Base-by-base conservation (phyloP, 2,888 invertebrate genomes). In the Habroteleia sp. region DNA sequence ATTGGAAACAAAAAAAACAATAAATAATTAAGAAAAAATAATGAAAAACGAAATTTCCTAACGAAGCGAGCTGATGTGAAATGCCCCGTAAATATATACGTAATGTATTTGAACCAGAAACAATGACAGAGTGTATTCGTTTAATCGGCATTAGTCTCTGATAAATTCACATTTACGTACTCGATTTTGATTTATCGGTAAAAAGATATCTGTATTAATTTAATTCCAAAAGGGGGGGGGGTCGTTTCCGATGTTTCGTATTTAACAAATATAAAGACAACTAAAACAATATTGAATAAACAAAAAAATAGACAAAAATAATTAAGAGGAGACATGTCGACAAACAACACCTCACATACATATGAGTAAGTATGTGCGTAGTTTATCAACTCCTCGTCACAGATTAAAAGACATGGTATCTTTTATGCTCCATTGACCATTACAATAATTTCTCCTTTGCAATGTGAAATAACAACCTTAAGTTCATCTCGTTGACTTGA, bases 381-480 rank as follows among this genome's bases (percentile, higher is more conserved):
- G 17, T 29, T 11, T 23, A 31, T 37, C 48, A 58, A 14, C 69
- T 48, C 52, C 48, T 74, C 48, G 50, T 72, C 72, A 50, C 63
- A 41, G n/a, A 20, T 62, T 68, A 73, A 65, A 68, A 68, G 54
- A 37, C 42, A 16, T 27, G 14, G 3, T n/a, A 50, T 66, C 52
- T 54, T 44, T 68, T 33, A 33, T 13, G 16, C 11, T 52, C 3
- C 35, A 52, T 25, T 46, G 39, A 50, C 52, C 29, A 37, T 42
- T 54, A 60, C n/a, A n/a, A n/a, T 13, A 37, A 42, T 29, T 52
- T 58, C 13, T 42, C 29, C 42, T 54, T 69, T 58, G 17, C 42
- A 50, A 58, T 44, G 20, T 46, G 54, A 56, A 31, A 56, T 48
- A 68, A 74, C 62, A 74, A 50, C 63, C 58, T 63, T 31, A 63